phyloP scores from a whole-genome alignment of 1,140 invertebrate genomes.

The Zelostemma sp. region DNA sequence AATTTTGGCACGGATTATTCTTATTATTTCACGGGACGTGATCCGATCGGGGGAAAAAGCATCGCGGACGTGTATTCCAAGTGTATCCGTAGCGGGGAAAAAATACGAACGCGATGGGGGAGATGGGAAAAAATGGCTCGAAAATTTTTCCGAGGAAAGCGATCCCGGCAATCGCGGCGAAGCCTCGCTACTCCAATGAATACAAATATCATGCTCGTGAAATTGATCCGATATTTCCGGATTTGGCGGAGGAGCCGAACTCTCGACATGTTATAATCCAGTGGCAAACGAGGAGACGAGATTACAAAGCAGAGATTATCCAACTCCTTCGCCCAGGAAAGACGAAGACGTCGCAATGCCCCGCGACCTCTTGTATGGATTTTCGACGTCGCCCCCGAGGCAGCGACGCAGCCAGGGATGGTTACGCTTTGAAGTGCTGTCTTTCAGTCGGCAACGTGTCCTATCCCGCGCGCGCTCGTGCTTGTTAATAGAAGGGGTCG shows the following conservation, averaged over 20 bases:
- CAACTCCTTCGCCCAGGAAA: slow-evolving; percentile 52
- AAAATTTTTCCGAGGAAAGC: not conserved
- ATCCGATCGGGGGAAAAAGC: not conserved
- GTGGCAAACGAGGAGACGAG: slow-evolving; percentile 38
- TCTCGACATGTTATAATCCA: slow-evolving; percentile 33
- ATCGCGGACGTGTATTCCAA: too few species aligned
- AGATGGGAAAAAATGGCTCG: not conserved
- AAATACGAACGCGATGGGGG: too few species aligned
- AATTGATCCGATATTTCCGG: slow-evolving; percentile 5
- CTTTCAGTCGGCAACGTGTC: slow-evolving; percentile 64
- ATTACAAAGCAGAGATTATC: slow-evolving; percentile 65
- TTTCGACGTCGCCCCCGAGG: slow-evolving; percentile 54
- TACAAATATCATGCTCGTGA: slow-evolving; percentile 8
- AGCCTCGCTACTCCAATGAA: slow-evolving; percentile 20
- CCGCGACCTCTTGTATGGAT: slow-evolving; percentile 50
- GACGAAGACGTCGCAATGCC: slow-evolving; percentile 41
- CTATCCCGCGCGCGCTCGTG: slow-evolving; percentile 61
- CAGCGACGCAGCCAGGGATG: slow-evolving; percentile 44
- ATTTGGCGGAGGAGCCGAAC: slow-evolving; percentile 4
- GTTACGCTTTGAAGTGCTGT: slow-evolving; percentile 65
- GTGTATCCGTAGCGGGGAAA: too few species aligned
- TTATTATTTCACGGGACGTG: not conserved
- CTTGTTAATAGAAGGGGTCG: slow-evolving; percentile 67
- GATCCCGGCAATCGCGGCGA: slow-evolving; percentile 1
- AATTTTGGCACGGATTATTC: not conserved